These are phyloP conservation scores for Myrmecobius fasciatus DNA, from an alignment of 2,113 vertebrate genomes.

Conservation along the genomic window DNA sequence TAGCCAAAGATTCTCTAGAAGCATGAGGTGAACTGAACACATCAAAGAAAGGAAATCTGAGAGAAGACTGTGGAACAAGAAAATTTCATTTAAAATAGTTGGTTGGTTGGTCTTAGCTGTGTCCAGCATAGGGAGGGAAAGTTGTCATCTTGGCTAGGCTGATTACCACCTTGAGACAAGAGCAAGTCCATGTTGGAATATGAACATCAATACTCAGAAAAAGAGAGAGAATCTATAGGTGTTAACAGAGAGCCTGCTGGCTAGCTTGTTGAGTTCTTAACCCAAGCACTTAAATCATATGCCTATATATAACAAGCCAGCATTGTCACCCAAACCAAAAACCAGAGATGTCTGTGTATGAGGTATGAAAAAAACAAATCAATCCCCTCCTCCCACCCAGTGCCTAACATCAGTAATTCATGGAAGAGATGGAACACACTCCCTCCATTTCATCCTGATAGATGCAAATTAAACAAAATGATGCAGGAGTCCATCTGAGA, in stretches of 20 bases:
- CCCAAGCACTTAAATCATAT: not conserved
- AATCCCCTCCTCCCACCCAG: not conserved
- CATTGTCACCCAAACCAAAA: not conserved
- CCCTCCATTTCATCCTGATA: not conserved
- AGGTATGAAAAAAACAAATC: not conserved
- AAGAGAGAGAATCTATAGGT: not conserved
- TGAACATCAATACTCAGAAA: not conserved
- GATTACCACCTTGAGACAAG: not conserved
- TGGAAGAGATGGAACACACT: not conserved
- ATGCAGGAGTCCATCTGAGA: not conserved
- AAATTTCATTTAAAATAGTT: not conserved
- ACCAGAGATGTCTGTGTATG: not conserved
- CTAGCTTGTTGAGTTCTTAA: not conserved
- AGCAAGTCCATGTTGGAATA: not conserved
- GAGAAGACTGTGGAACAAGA: not conserved
- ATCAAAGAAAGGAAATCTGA: not conserved
- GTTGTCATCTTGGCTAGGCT: not conserved
- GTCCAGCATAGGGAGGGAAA: not conserved
- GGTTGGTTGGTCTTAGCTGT: not conserved
- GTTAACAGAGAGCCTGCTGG: no score
- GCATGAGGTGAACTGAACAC: not conserved
- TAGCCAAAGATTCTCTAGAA: not conserved
- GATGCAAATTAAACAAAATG: not conserved
- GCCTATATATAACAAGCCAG: not conserved
- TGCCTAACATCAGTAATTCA: not conserved